Conservation (phyloP, 2,888 invertebrate species). For the Heliconius cydno region DNA sequence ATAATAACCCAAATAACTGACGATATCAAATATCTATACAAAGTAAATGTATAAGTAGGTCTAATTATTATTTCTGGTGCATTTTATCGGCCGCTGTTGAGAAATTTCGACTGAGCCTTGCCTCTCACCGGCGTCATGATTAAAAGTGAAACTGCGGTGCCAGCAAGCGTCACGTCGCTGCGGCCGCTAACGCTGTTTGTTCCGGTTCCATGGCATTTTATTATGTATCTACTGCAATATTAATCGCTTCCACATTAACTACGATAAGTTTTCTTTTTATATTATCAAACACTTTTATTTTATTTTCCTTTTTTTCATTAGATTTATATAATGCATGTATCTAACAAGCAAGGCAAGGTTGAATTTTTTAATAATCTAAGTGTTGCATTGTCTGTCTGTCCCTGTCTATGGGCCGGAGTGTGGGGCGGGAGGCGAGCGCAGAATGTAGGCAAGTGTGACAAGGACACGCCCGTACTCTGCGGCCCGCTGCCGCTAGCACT, state of each 20-base stretch:
- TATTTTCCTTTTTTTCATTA: neutral
- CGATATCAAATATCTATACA: neutral
- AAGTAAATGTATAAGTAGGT: slow-evolving; percentile 1
- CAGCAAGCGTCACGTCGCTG: slow-evolving; percentile 72
- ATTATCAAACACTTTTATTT: neutral
- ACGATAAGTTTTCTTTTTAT: neutral
- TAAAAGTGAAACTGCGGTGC: slow-evolving; percentile 80
- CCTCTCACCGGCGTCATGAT: slow-evolving; percentile 79
- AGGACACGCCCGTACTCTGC: slow-evolving; percentile 82
- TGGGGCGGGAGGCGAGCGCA: slow-evolving; percentile 71
- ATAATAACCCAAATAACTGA: neutral
- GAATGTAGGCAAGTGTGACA: slow-evolving; percentile 84
- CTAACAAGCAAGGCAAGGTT: slow-evolving; percentile 36
- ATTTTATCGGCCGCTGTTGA: slow-evolving; percentile 72
- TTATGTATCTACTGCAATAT: slow-evolving; percentile 48
- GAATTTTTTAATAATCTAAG: slow-evolving; percentile 70
- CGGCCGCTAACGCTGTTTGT: slow-evolving; percentile 71
- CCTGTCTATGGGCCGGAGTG: slow-evolving; percentile 66
- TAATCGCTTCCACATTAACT: slow-evolving; percentile 26
- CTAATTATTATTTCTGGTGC: slow-evolving; percentile 47
- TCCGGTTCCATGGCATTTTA: slow-evolving; percentile 71
- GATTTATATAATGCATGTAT: slow-evolving; percentile 19
- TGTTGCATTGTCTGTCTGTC: slow-evolving; percentile 74
- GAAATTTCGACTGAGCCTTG: slow-evolving; percentile 74
- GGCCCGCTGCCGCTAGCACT: slow-evolving; percentile 64